A percentile compares a stretch with the other conserved stretches of the same genome.
Conservation (phyloP, 2,113 vertebrate genomes). For the Cyanistes caeruleus region DNA sequence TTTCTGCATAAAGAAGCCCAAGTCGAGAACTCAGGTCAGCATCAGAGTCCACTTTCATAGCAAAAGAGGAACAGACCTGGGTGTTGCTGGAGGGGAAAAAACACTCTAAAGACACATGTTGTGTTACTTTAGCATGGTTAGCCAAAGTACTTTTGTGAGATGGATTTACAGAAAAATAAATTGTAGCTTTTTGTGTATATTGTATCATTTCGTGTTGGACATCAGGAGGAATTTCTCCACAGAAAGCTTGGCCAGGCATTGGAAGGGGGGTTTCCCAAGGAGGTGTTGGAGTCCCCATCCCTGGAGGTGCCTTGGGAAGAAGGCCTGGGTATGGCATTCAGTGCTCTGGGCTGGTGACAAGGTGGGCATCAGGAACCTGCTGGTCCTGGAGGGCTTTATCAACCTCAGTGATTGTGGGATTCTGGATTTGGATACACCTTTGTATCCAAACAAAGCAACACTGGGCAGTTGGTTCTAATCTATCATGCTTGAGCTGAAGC, state of each 20-base stretch:
- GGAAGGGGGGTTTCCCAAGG: neutral
- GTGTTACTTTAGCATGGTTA: neutral
- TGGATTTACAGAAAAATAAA: neutral
- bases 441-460: neutral
- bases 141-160: neutral
- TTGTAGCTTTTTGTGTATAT: accelerated
- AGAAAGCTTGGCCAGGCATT: accelerated
- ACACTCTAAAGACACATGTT: no score
- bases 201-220: neutral
- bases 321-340: accelerated
- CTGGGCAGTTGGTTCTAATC: neutral
- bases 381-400: neutral
- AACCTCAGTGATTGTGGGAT: neutral
- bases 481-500: neutral
- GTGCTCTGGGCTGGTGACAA: neutral
- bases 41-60: accelerated
- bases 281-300: neutral
- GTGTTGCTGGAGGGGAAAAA: neutral
- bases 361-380: accelerated
- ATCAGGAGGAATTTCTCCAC: accelerated
- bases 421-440: neutral
- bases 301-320: neutral
- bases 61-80: neutral
- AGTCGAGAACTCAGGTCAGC: neutral
- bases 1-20: neutral